A percentile compares a stretch with the other conserved stretches of the same genome.
These are phyloP conservation scores for Arctia plantaginis DNA, from an alignment of 2,888 invertebrate genomes.

Conservation along the genomic window DNA sequence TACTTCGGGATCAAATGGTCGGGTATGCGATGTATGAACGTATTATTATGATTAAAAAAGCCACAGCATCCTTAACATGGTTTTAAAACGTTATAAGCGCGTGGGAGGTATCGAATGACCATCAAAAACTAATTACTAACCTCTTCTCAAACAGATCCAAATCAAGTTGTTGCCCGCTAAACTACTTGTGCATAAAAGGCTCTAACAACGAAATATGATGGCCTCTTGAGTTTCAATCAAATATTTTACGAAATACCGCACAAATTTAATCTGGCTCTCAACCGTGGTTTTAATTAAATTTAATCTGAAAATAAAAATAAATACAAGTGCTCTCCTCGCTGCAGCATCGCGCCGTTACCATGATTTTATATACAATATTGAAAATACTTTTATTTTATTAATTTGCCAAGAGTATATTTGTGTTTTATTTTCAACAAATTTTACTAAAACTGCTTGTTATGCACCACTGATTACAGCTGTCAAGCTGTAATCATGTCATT, in stretches of 20 bases:
- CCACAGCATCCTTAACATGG: neutral
- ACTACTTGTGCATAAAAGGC: neutral
- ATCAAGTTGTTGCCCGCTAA: neutral
- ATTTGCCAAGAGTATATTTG: neutral
- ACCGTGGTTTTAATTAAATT: conserved; percentile 19
- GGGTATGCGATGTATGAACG: neutral
- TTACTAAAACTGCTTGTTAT: neutral
- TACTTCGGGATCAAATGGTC: neutral
- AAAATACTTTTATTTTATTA: neutral
- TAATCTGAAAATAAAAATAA: conserved; percentile 15
- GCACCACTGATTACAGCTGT: neutral
- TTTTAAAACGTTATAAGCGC: neutral
- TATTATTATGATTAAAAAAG: neutral
- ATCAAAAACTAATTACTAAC: neutral
- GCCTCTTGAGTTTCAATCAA: conserved; percentile 16
- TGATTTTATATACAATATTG: conserved; percentile 1
- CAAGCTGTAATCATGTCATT: neutral
- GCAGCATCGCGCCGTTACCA: conserved; percentile 11
- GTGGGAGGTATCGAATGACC: neutral
- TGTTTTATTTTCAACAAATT: neutral
- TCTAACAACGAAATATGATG: conserved; percentile 3
- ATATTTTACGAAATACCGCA: conserved; percentile 16
- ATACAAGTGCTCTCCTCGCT: neutral
- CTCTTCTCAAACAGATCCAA: neutral
- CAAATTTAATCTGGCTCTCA: conserved; percentile 16